Conservation (phyloP, 2,113 vertebrate species). For the Leiothrix lutea region DNA sequence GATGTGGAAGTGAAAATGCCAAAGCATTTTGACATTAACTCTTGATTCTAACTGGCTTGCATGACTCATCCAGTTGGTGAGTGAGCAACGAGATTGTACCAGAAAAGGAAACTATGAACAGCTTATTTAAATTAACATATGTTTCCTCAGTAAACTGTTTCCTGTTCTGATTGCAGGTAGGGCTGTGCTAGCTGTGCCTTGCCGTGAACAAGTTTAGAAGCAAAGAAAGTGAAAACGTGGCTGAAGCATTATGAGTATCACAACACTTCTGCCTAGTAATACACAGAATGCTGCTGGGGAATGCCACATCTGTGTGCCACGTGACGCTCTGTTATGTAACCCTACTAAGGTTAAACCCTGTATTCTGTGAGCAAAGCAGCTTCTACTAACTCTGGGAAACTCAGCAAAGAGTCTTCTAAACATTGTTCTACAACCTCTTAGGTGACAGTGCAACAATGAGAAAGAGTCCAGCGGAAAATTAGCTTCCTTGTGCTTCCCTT, state of each 20-base stretch:
- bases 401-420: not conserved
- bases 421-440: not conserved
- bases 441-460: not conserved
- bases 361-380: not conserved
- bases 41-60: not conserved
- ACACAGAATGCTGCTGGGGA: not conserved
- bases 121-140: not conserved
- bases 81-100: not conserved
- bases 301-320: not conserved
- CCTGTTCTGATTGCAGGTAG: not conserved
- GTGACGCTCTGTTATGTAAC: not conserved
- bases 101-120: not conserved
- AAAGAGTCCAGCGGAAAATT: not conserved
- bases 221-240: not conserved
- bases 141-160: not conserved
- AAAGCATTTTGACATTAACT: conserved; percentile 27
- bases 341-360: not conserved
- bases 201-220: not conserved
- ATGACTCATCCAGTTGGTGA: not conserved
- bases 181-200: not conserved
- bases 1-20: not conserved
- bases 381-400: not conserved
- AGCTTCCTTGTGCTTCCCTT: not conserved
- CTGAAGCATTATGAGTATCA: not conserved
- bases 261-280: not conserved